Base-by-base conservation (phyloP, 1,140 invertebrate species). In the Wasmannia auropunctata region DNA sequence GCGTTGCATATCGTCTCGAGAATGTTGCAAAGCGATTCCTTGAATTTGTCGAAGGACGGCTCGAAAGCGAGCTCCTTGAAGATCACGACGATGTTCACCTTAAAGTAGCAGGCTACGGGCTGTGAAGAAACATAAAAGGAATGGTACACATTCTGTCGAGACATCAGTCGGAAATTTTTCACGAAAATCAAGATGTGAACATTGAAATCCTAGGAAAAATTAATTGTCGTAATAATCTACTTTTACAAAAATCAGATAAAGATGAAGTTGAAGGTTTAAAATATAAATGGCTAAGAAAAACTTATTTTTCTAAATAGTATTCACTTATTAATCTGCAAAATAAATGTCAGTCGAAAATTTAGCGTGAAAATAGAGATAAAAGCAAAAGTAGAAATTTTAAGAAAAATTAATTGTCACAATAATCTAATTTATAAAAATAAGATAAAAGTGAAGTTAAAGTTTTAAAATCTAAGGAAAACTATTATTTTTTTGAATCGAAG, bases 11-110 rank as follows among this genome's bases (percentile, higher is more conserved):
- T 97, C 25, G 95, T 94, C 89, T 98, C 97, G 87, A 98, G 97
- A 56, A 98, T 95, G 46, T 96, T 96, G 54, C 97, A 95, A 10
- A 98, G 94, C 77, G 97, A 96, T 74, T 97, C 95, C 90, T 97
- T 96, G 89, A 98, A 97, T 91, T 97, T 96, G 58, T 96, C 96
- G 88, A 98, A 98, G 1, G 96, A 95, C 2, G 98, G 98, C 87
- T 98, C 97, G 94, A 98, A 98, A 70, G 96, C 95, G 63, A 98
- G 96, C 2, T 96, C 95, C 40, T 97, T 97, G 11, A 96, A 96
- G 91, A 96, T 96, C 40, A 98, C 96, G 16, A 97, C 95, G 51
- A 98, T 94, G 83, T 96, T 96, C 60, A 98, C 95, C 69, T 97
- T 96, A 92, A 98, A 98, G 5, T 97, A 97, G 90, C 97, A 96